Evolutionary conservation across 2,888 invertebrate genomes (phyloP), one percentile per base, ranked within the genome.

Genomic region (Linhomoeus sp.): DNA sequence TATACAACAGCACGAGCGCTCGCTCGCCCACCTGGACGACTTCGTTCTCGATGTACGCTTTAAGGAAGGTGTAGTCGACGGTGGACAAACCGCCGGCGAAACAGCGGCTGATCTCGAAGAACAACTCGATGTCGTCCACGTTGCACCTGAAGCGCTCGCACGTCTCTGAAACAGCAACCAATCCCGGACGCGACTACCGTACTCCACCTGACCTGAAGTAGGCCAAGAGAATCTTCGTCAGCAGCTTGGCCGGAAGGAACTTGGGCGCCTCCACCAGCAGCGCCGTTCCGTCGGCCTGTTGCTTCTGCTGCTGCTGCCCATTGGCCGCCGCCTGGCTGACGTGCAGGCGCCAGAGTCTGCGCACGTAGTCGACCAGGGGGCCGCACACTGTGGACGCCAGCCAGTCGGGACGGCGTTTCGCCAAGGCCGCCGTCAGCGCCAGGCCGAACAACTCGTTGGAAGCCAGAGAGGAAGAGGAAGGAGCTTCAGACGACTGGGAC

Each of bases 71-170:
- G 66, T 90, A 92, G 65, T 92, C 88, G 0, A 88, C 86, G 49
- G 90, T 79, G 58, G 40, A 15, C 20, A 5, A 5, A 3, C 3
- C 22, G 56, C 81, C 78, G 54, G 84, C 84, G 51, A 87, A 77
- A 0, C 87, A 88, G 54, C 84, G 72, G 50, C 92, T 70, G 46
- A 94, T 70, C 69, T 90, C 86, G 66, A 92, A 94, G 47, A 94
- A 71, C 45, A 94, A 69, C 63, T 87, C 86, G 45, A 88, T 83
- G 58, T 86, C 83, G 53, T 79, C 79, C 0, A 82, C 80, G 63
- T 88, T 82, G 57, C 82, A 81, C 50, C 85, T 81, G 67, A 86
- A 56, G 47, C 1, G 26, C 24, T 37, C 38, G 19, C 1, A 39
- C 33, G 14, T 44, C 22, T 24, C 44, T 12, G 15, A 20, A n/a